Percentiles rank a stretch among this genome's conserved stretches.
Conservation (phyloP, 2,888 invertebrate genomes). For the Macrostomum cliftonense region DNA sequence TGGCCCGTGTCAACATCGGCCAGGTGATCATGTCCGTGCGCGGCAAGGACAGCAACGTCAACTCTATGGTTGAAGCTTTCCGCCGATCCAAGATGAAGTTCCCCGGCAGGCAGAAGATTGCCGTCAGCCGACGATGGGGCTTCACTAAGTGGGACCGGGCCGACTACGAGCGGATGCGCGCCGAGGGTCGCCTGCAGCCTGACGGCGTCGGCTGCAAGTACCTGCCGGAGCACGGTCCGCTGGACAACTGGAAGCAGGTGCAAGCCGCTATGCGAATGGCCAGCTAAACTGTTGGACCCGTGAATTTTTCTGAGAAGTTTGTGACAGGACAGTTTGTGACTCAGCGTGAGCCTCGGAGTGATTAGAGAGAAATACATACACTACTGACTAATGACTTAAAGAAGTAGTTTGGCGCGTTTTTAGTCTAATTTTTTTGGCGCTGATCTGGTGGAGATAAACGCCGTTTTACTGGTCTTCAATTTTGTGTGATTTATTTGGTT, state of each 20-base stretch:
- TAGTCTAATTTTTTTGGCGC: no score
- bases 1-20: constrained; percentile 96
- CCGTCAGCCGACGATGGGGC: constrained; percentile 93
- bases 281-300: no score
- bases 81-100: constrained; percentile 99
- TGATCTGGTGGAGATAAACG: no score
- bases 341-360: no score
- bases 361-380: no score
- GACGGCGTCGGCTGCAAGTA: constrained; percentile 92
- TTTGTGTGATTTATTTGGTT: no score
- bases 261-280: constrained; percentile 2
- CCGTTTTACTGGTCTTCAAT: no score
- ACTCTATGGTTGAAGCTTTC: constrained; percentile 84
- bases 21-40: constrained; percentile 92
- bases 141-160: constrained; percentile 90
- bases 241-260: constrained; percentile 64
- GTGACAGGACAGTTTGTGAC: no score
- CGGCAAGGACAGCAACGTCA: constrained; percentile 81
- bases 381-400: no score
- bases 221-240: constrained; percentile 79
- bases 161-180: constrained; percentile 64
- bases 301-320: no score
- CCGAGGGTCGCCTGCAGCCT: constrained; percentile 58
- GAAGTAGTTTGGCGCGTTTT: no score
- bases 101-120: constrained; percentile 98